Conservation (phyloP, 1,140 invertebrate genomes). For the Orussus abietinus region DNA sequence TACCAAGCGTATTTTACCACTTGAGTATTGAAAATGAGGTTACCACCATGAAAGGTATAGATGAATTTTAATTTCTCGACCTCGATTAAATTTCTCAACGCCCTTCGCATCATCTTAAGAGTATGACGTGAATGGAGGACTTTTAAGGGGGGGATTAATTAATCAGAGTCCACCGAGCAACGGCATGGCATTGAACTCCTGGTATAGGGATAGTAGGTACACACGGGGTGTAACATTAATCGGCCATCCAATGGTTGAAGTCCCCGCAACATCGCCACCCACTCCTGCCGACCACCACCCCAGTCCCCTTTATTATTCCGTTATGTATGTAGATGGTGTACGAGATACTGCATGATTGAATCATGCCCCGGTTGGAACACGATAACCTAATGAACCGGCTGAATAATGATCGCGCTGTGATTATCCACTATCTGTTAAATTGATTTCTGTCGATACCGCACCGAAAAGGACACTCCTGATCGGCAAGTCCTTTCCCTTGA, state of each 20-base stretch:
- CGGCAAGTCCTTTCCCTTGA: too few relatives aligned
- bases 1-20: too few relatives aligned
- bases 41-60: too few relatives aligned
- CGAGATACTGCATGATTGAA: constrained; percentile 48
- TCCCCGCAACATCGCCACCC: neutral
- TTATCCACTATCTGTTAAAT: constrained; percentile 50
- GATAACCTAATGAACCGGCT: constrained; percentile 51
- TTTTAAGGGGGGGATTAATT: too few relatives aligned
- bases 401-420: constrained; percentile 48
- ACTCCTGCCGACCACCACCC: constrained; percentile 19
- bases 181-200: too few relatives aligned
- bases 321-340: constrained; percentile 46
- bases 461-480: constrained; percentile 16
- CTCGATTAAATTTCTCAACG: too few relatives aligned
- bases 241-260: constrained; percentile 2
- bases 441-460: constrained; percentile 30
- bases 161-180: too few relatives aligned
- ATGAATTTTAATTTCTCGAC: too few relatives aligned
- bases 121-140: too few relatives aligned
- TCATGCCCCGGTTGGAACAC: constrained; percentile 43
- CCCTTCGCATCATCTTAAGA: too few relatives aligned
- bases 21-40: too few relatives aligned
- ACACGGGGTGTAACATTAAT: constrained; percentile 18
- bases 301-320: constrained; percentile 40
- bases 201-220: too few relatives aligned